Conservation (phyloP, 2,113 vertebrate species). For the Paedocypris sp. region DNA sequence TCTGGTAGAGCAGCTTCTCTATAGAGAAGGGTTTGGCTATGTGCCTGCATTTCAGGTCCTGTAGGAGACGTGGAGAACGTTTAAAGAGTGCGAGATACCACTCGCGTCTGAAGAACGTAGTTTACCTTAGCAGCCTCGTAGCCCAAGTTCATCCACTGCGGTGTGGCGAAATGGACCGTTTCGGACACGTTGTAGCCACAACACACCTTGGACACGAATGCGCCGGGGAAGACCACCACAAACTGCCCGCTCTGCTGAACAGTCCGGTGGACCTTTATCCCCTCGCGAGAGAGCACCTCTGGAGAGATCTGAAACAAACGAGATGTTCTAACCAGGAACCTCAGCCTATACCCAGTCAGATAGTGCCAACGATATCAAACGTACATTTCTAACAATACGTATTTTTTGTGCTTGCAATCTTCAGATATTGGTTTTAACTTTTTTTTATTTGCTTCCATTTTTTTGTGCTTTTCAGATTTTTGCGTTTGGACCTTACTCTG, state of each 20-base stretch:
- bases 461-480: too few relatives aligned
- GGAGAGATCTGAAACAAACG: slow-evolving; percentile 79
- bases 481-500: too few relatives aligned
- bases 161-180: slow-evolving; percentile 97
- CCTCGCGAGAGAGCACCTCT: slow-evolving; percentile 92
- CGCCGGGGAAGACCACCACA: slow-evolving; percentile 92
- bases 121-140: slow-evolving; percentile 92
- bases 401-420: too few relatives aligned
- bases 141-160: slow-evolving; percentile 95
- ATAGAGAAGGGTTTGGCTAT: slow-evolving; percentile 98
- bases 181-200: slow-evolving; percentile 98
- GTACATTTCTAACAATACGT: too few relatives aligned
- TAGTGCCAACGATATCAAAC: too few relatives aligned
- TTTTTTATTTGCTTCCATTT: too few relatives aligned
- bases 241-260: slow-evolving; percentile 96
- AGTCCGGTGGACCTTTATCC: slow-evolving; percentile 90
- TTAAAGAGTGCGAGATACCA: neutral
- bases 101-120: neutral
- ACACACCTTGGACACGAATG: slow-evolving; percentile 96
- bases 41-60: slow-evolving; percentile 93
- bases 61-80: neutral
- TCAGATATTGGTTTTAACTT: too few relatives aligned
- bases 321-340: neutral
- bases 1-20: slow-evolving; percentile 98
- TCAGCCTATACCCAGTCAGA: too few relatives aligned